These are phyloP conservation scores for Oligia latruncula DNA, from an alignment of 2,888 invertebrate species.

Conservation along the genomic window DNA sequence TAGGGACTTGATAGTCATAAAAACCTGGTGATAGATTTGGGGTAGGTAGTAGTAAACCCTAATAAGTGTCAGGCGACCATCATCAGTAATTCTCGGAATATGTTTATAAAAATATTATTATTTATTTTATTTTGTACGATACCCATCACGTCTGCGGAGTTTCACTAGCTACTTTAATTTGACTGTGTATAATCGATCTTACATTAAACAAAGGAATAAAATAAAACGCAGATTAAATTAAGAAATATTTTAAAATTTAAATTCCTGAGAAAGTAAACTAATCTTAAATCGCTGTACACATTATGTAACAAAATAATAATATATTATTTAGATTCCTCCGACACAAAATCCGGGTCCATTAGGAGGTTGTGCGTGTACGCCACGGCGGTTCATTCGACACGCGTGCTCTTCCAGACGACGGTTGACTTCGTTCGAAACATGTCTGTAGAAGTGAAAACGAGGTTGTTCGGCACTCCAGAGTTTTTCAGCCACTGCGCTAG, in stretches of 20 bases:
- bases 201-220: neutral
- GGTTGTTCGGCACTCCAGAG: constrained; percentile 67
- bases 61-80: no score
- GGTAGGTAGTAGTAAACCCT: no score
- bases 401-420: constrained; percentile 80
- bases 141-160: no score
- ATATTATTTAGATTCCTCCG: constrained; percentile 34
- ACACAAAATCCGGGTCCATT: constrained; percentile 91
- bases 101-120: no score
- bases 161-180: no score
- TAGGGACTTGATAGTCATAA: no score
- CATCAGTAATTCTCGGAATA: no score
- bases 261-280: constrained; percentile 35
- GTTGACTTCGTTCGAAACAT: constrained; percentile 72
- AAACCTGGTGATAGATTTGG: no score
- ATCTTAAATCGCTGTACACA: constrained; percentile 23
- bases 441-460: constrained; percentile 26
- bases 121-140: no score
- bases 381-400: constrained; percentile 93
- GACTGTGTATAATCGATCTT: neutral
- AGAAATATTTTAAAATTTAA: constrained; percentile 14
- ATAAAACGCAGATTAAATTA: neutral
- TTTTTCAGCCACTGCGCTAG: constrained; percentile 56
- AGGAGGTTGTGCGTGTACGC: constrained; percentile 92
- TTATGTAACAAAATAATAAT: neutral